phyloP scores from a whole-genome alignment of 2,888 invertebrate species.

The Carcina quercana region DNA sequence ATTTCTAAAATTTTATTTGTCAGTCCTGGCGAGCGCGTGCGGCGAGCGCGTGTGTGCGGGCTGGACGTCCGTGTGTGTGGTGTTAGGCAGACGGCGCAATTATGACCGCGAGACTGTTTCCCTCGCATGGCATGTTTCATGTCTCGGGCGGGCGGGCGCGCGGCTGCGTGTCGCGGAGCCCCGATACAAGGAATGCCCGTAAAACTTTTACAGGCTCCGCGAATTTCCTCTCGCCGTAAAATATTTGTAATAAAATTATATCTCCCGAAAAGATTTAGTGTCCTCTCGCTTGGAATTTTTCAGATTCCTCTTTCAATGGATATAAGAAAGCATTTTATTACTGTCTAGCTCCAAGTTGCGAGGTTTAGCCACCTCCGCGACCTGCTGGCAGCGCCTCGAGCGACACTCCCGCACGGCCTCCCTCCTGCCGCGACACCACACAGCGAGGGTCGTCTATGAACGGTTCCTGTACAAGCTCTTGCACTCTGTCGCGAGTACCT shows the following conservation, averaged over 20 bases:
- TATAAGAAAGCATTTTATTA: constrained; percentile 13
- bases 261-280: constrained; percentile 30
- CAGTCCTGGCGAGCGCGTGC: too few relatives aligned
- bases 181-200: constrained; percentile 34
- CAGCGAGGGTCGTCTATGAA: too few relatives aligned
- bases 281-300: constrained; percentile 12
- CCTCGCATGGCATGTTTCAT: neutral
- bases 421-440: neutral
- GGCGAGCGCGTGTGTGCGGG: too few relatives aligned
- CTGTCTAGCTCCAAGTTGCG: constrained; percentile 5
- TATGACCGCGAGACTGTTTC: too few relatives aligned
- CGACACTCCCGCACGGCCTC: neutral
- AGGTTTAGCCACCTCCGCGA: neutral
- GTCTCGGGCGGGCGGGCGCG: too few relatives aligned
- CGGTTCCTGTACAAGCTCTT: too few relatives aligned
- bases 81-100: too few relatives aligned
- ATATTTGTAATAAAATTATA: constrained; percentile 54
- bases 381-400: neutral
- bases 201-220: constrained; percentile 49
- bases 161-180: too few relatives aligned
- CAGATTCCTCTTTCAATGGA: constrained; percentile 15
- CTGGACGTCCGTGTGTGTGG: too few relatives aligned
- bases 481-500: too few relatives aligned
- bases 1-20: too few relatives aligned
- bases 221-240: constrained; percentile 38